These are phyloP conservation scores for Laupala kohalensis DNA, from an alignment of 1,140 invertebrate species.

Conservation along the genomic window DNA sequence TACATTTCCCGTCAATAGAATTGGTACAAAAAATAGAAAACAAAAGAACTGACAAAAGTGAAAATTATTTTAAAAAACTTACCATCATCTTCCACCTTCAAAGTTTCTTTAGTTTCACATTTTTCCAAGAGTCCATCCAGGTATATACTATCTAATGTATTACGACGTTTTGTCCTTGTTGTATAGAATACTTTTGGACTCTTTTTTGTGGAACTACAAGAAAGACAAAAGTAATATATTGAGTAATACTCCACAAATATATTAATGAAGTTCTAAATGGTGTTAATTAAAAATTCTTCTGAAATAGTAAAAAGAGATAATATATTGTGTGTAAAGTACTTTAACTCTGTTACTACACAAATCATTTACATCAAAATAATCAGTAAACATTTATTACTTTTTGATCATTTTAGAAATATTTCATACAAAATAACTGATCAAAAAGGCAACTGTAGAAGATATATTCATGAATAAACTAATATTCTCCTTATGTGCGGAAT, in stretches of 20 bases:
- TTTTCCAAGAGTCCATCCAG: conserved; percentile 5
- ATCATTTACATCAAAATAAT: not conserved
- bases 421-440: too few species aligned
- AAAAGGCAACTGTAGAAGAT: too few species aligned
- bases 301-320: too few species aligned
- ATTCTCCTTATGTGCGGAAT: too few species aligned
- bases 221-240: not conserved
- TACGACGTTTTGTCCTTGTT: conserved; percentile 24
- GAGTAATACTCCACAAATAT: not conserved
- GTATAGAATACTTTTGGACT: conserved; percentile 22
- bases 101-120: not conserved
- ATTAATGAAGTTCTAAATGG: not conserved
- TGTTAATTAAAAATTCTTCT: not conserved
- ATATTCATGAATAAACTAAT: too few species aligned
- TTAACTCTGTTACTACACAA: not conserved
- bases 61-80: not conserved
- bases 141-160: conserved; percentile 29
- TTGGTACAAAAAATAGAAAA: too few species aligned
- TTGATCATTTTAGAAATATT: too few species aligned
- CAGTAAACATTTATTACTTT: not conserved
- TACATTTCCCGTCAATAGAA: too few species aligned
- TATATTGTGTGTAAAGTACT: not conserved
- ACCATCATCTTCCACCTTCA: not conserved
- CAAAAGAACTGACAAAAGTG: too few species aligned
- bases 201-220: conserved; percentile 15